Conservation (phyloP, 2,888 invertebrate genomes). For the Drosophila pseudotakahashii region DNA sequence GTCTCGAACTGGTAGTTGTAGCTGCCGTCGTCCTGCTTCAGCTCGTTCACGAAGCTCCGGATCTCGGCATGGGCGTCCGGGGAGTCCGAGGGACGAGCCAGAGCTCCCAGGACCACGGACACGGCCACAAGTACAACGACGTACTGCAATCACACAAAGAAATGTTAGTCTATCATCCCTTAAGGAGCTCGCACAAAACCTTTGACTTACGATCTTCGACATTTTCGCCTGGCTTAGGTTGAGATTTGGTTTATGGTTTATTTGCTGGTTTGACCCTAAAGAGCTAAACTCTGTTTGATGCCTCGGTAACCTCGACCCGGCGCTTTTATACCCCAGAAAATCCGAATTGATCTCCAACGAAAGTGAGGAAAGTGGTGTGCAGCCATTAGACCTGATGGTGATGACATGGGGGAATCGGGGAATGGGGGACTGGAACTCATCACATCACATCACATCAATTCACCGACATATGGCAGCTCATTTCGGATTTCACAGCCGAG, state of each 20-base stretch:
- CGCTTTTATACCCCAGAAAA: conserved; percentile 61
- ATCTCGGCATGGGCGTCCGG: conserved; percentile 75
- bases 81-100: conserved; percentile 61
- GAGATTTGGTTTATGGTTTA: conserved; percentile 36
- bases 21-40: conserved; percentile 81
- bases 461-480: conserved; percentile 13
- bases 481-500: conserved; percentile 40
- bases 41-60: conserved; percentile 83
- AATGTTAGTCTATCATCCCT: conserved; percentile 6
- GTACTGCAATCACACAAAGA: conserved; percentile 56
- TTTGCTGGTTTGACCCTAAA: conserved; percentile 68
- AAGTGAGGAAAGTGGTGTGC: conserved; percentile 57
- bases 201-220: conserved; percentile 76
- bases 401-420: conserved; percentile 30
- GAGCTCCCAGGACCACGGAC: conserved; percentile 21
- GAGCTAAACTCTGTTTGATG: conserved; percentile 75
- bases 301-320: conserved; percentile 31
- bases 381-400: conserved; percentile 60
- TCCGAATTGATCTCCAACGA: conserved; percentile 47
- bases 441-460: conserved; percentile 27
- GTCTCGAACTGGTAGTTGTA: conserved; percentile 85
- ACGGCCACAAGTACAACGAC: conserved; percentile 58
- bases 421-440: conserved; percentile 34
- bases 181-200: neutral
- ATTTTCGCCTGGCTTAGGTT: conserved; percentile 68